These are phyloP conservation scores for Palaemon carinicauda DNA, from an alignment of 1,140 invertebrate genomes.

Conservation along the genomic window DNA sequence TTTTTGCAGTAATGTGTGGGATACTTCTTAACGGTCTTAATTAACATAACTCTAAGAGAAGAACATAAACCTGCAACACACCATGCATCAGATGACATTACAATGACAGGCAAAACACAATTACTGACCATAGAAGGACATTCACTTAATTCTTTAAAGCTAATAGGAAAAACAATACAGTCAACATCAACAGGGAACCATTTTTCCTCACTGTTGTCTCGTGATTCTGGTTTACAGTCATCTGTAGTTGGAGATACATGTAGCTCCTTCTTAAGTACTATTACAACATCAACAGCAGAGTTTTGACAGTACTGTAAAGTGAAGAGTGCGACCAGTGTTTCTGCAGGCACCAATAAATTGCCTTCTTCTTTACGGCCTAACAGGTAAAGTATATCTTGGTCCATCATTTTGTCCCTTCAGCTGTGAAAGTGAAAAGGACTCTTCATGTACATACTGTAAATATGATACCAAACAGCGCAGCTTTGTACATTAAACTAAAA, in stretches of 20 bases:
- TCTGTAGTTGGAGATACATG: too few species aligned
- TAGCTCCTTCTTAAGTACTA: background rate
- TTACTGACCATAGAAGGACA: background rate
- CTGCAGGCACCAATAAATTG: too few species aligned
- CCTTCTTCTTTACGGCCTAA: too few species aligned
- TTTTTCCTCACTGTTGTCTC: background rate
- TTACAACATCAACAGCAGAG: background rate
- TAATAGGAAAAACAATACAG: background rate
- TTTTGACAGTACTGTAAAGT: too few species aligned
- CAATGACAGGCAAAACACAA: slow-evolving; percentile 28
- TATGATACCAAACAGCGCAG: too few species aligned
- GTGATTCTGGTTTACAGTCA: too few species aligned
- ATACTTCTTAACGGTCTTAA: background rate
- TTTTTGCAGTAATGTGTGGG: background rate
- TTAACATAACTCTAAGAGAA: background rate
- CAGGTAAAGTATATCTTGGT: too few species aligned
- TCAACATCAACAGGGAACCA: background rate
- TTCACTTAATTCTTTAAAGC: background rate
- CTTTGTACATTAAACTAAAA: too few species aligned
- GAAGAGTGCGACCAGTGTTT: too few species aligned
- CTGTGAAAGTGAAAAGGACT: too few species aligned
- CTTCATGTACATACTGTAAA: too few species aligned
- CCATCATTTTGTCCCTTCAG: too few species aligned
- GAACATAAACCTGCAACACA: slow-evolving; percentile 3
- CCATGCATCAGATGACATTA: background rate